Base-by-base conservation (phyloP, 2,888 invertebrate genomes). In the Frankliniella intonsa region DNA sequence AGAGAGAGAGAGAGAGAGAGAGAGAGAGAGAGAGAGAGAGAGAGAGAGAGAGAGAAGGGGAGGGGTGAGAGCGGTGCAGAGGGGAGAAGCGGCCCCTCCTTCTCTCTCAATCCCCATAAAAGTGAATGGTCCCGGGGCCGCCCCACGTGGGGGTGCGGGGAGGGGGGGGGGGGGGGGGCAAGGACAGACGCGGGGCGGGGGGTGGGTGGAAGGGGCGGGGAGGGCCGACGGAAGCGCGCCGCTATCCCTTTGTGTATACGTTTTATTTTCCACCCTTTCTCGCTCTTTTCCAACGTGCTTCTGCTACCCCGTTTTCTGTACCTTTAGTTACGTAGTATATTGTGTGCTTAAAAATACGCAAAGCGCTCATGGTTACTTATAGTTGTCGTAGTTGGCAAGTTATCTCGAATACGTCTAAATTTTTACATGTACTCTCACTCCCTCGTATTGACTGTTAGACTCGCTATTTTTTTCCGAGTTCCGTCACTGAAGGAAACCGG, bases 101-200 rank as follows among this genome's bases (percentile, higher is more conserved):
- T 76, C 69, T 76, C 69, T 76, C 69, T 76, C 69, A 76, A 76
- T 76, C 69, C 69, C 69, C 69, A 76, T 76, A 76, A 76, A 76
- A 76, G 69, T 25, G 69, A 76, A 76, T 76, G 69, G 69, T 11
- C 69, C 69, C 69, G 22, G 69, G 55, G 11, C 69, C 12, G 69
- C 22, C 69, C 69, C 12, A 25, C 22, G 22, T 76, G 69, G 69
- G 25, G 17, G 62, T 19, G 62, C 55, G 69, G 69, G 76, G 10
- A n/a, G 50, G 65, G 80, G 2, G 65, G 25, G 80, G 80, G 25
- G 17, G 65, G 65, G 50, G 80, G 80, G 3, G 17, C 5, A 17
- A 27, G 80, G 25, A 49, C 3, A 80, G 49, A 50, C 55, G 49
- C 5, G 49, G 17, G 19, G 80, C 1, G 80, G 12, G 80, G 8